Base-by-base conservation (phyloP, 2,797 vertebrate genomes). In the Chiroxiphia lanceolata region DNA sequence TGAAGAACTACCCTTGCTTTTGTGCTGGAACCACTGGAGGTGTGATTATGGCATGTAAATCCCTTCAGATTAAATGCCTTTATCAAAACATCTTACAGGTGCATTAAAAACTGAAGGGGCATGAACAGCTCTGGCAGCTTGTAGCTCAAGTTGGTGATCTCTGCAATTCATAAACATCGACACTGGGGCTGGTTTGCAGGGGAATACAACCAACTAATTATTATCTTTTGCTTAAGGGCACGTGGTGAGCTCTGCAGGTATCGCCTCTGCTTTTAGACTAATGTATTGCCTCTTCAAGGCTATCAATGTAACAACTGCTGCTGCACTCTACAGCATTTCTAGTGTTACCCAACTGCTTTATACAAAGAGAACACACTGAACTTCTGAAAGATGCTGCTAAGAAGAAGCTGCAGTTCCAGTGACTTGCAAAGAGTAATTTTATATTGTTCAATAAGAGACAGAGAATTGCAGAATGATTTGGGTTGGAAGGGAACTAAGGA, bases 151-250 rank as follows among this genome's bases (percentile, higher is more conserved):
- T 27, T 95, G 94, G 93, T 94, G 93, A 97, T 97, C 96, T 98
- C 27, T 90, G 91, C 91, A 96, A 97, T 97, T 98, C 94, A 96
- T 95, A 96, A 97, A 94, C 81, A 96, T 89, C 80, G 67, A 92
- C 93, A 92, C 94, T 95, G 59, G 79, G 95, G 80, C 83, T 89
- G 87, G 91, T 96, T 95, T 97, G 96, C 97, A 94, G 84, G 80
- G 96, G 96, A 98, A 97, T 96, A 96, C 51, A 69, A 96, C 91
- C 93, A 95, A 94, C 97, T 98, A 98, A 98, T 98, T 98, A 98
- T 95, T 93, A 96, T 94, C 94, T 97, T 95, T 97, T 94, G 97
- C 98, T 98, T 74, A 95, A 98, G 98, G 98, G 98, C 98, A 98
- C 96, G 96, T 75, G 87, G 96, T 91, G 96, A 94, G 98, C 98